Conservation (phyloP, 2,113 vertebrate species). For the Cettia cetti region DNA sequence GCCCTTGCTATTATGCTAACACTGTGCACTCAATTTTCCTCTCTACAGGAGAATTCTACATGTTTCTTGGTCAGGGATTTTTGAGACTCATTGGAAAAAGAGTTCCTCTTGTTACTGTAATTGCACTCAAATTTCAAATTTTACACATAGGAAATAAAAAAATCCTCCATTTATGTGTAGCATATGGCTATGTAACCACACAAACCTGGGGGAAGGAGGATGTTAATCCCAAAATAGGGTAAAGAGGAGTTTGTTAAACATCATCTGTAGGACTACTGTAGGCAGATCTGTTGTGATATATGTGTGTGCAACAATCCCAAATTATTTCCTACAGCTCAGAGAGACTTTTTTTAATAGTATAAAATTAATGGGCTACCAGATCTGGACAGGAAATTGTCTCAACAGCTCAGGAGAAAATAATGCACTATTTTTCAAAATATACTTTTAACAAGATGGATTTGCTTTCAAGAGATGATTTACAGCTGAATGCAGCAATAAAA, state of each 20-base stretch:
- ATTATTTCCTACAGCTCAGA: not conserved
- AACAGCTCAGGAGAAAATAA: conserved; percentile 51
- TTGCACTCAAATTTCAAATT: not conserved
- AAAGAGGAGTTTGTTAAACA: not conserved
- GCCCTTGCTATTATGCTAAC: conserved; percentile 37
- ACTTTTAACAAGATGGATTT: conserved; percentile 52
- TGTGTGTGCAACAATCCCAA: not conserved
- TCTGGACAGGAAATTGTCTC: conserved; percentile 25
- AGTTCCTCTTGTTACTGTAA: not conserved
- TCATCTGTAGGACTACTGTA: not conserved
- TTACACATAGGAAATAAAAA: not conserved
- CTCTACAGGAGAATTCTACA: conserved; percentile 18
- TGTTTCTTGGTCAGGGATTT: not conserved
- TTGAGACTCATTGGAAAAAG: not conserved
- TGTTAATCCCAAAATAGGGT: not conserved
- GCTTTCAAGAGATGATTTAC: conserved; percentile 61
- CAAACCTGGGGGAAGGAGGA: not conserved
- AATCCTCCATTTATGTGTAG: not conserved
- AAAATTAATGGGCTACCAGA: conserved; percentile 23
- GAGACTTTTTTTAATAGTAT: not conserved
- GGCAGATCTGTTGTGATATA: not conserved
- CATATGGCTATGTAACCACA: not conserved
- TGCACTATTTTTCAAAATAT: conserved; percentile 41
- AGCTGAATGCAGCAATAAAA: conserved; percentile 36
- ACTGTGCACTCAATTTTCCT: conserved; percentile 17